Percentiles rank a stretch among this genome's conserved stretches.
phyloP scores from a whole-genome alignment of 2,888 invertebrate species.

The Thymelicus sylvestris region DNA sequence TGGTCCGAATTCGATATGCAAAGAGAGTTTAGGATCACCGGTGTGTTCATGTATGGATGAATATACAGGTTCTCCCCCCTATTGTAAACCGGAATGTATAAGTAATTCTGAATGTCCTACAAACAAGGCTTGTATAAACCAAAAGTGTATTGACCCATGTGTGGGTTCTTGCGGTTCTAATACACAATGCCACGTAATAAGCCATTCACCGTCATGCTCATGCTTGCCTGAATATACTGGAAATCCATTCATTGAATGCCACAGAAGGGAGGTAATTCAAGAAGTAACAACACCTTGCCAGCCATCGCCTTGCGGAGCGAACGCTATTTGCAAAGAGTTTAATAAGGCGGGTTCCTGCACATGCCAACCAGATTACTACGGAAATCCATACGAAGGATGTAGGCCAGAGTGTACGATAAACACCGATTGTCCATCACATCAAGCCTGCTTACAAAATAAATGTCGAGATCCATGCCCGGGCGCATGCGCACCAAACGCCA shows the following conservation, averaged over 20 bases:
- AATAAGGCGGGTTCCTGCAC: constrained; percentile 87
- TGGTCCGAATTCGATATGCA: constrained; percentile 91
- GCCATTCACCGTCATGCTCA: constrained; percentile 89
- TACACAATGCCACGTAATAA: constrained; percentile 90
- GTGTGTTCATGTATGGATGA: constrained; percentile 90
- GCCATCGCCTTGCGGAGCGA: constrained; percentile 87
- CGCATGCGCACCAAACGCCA: constrained; percentile 90
- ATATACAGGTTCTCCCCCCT: constrained; percentile 89
- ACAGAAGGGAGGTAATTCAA: constrained; percentile 60
- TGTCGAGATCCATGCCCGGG: constrained; percentile 92
- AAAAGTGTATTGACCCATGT: constrained; percentile 91
- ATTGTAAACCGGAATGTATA: constrained; percentile 92
- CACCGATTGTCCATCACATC: constrained; percentile 88
- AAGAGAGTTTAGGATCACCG: constrained; percentile 86
- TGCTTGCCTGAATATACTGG: constrained; percentile 88
- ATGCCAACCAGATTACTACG: constrained; percentile 88
- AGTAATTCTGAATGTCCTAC: constrained; percentile 90
- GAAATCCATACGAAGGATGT: constrained; percentile 91
- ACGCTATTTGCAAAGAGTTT: constrained; percentile 86
- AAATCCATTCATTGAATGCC: constrained; percentile 90
- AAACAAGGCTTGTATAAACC: constrained; percentile 89
- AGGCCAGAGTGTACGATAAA: constrained; percentile 89
- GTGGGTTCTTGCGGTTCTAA: constrained; percentile 88
- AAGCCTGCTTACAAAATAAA: constrained; percentile 89
- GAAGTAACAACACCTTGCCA: constrained; percentile 83